A percentile compares a stretch with the other conserved stretches of the same genome.
phyloP scores from a whole-genome alignment of 1,140 invertebrate genomes.

The Brachionus manjavacas region DNA sequence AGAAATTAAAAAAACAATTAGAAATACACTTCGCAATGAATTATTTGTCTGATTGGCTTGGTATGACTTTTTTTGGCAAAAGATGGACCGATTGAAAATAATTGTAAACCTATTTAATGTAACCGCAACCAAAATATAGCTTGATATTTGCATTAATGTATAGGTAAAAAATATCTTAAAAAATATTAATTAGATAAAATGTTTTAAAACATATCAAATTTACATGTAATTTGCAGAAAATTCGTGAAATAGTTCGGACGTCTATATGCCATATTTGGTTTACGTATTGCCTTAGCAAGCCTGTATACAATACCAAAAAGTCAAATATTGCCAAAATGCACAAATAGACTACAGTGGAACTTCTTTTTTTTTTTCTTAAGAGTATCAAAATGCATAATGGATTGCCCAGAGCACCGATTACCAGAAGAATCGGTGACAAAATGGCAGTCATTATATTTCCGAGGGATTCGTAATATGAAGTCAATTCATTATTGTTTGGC shows the following conservation, averaged over 20 bases:
- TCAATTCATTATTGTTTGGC: not conserved
- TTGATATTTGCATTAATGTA: slow-evolving; percentile 42
- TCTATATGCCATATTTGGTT: not conserved
- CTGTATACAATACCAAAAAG: slow-evolving; percentile 28
- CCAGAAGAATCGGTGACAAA: slow-evolving; percentile 9
- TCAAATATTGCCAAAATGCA: slow-evolving; percentile 28
- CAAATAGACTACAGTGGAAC: not conserved
- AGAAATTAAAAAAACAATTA: not conserved
- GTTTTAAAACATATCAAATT: not conserved
- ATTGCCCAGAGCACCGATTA: slow-evolving; percentile 27
- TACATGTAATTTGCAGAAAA: slow-evolving; percentile 36
- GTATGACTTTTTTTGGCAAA: not conserved
- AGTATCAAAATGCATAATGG: slow-evolving; percentile 7
- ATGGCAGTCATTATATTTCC: slow-evolving; percentile 3
- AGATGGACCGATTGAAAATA: slow-evolving; percentile 12
- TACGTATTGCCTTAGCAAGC: not conserved
- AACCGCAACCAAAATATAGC: slow-evolving; percentile 23
- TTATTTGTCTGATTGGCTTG: not conserved
- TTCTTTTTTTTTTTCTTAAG: not conserved
- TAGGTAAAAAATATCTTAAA: slow-evolving; percentile 25
- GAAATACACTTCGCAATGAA: not conserved
- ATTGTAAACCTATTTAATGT: slow-evolving; percentile 32
- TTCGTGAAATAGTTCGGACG: not conserved
- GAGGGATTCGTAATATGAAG: not conserved
- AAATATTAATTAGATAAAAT: not conserved